These are phyloP conservation scores for Guaruba guarouba DNA, from an alignment of 2,113 vertebrate genomes.

Conservation along the genomic window DNA sequence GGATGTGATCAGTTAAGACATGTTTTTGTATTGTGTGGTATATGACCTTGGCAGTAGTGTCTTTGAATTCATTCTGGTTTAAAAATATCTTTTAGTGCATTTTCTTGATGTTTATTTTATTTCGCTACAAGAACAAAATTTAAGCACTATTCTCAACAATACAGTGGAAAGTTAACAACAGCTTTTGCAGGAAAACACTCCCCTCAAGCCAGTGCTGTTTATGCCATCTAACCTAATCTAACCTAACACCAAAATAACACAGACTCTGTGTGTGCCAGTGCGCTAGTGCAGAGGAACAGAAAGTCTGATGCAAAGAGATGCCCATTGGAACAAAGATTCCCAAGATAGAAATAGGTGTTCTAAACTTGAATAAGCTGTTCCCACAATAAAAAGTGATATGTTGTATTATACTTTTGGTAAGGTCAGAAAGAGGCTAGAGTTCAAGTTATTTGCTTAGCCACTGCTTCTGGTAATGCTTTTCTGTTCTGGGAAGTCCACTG, in stretches of 20 bases:
- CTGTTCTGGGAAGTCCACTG: background rate
- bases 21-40: background rate
- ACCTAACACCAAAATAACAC: background rate
- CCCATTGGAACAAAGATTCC: background rate
- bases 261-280: accelerated
- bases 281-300: accelerated
- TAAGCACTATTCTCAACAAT: background rate
- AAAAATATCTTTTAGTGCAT: background rate
- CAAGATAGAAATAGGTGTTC: background rate
- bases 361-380: background rate
- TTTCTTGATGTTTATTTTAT: background rate
- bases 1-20: background rate
- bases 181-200: background rate
- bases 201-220: background rate
- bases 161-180: background rate
- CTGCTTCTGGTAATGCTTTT: background rate
- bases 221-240: background rate
- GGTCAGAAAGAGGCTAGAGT: background rate
- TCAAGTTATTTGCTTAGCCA: background rate
- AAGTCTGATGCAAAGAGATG: background rate
- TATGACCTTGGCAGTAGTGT: background rate
- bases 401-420: background rate
- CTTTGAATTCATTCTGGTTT: background rate
- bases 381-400: background rate
- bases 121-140: background rate